Evolutionary conservation across 1,140 invertebrate species (phyloP), one percentile per base, ranked within the genome.

Genomic region (Asobara japonica): DNA sequence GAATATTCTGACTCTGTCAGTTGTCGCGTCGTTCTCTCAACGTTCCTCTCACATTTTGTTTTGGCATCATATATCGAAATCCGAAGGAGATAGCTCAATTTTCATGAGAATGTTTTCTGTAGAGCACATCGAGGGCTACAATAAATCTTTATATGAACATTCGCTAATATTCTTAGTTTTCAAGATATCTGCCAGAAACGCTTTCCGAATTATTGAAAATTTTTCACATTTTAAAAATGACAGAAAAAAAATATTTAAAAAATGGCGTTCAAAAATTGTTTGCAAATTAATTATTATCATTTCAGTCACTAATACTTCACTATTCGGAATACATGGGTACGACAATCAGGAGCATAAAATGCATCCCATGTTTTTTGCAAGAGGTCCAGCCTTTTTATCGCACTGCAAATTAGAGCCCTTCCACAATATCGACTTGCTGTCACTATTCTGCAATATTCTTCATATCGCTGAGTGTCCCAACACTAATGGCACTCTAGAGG

Each of bases 281-380:
- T 69, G 29, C 68, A 29, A 25, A 48, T 62, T 60, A 56, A 29
- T 71, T 22, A 69, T 67, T 65, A 73, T 65, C 60, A 71, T 65
- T 83, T 74, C 74, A 90, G 87, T 89, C 33, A 88, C 84, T 61
- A 80, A 83, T 74, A 72, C 82, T 31, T 83, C 85, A n/a, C 81
- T 87, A 78, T 91, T 90, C 80, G 93, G 92, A 1, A 78, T 89
- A n/a, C 92, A 94, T 80, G 93, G 93, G 1, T 94, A 93, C 76
- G 89, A 91, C 72, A 92, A 92, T 74, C 81, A 81, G 13, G 78
- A 84, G 1, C 65, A 74, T 31, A 83, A 86, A 13, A 94, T 94
- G 93, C 89, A 90, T 78, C 90, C 92, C 27, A 90, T 92, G 73
- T 94, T 94, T 76, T 88, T 94, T 68, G 93, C 92, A 0, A 84